phyloP scores from a whole-genome alignment of 2,113 vertebrate species.

The Gnathonemus echidnorhynchus region DNA sequence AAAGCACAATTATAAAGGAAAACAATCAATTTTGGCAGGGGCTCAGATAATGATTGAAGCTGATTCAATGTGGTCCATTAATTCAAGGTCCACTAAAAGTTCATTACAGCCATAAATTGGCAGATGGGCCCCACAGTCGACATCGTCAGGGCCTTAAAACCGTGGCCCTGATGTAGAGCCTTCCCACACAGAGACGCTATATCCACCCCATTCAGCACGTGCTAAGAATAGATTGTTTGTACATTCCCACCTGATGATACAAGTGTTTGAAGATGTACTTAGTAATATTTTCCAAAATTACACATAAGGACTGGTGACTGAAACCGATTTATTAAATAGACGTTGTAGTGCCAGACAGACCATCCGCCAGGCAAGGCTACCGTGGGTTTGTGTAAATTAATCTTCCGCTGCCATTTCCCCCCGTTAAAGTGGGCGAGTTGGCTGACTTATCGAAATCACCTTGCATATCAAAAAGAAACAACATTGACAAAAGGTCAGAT shows the following conservation, averaged over 20 bases:
- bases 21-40: not conserved
- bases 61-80: not conserved
- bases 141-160: not conserved
- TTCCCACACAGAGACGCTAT: not conserved
- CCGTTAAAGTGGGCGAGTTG: not conserved
- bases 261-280: conserved; percentile 4
- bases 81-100: not conserved
- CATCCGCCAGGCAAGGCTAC: too few species aligned
- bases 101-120: conserved; percentile 10
- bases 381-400: not conserved
- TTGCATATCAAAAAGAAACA: not conserved
- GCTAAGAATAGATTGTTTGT: conserved; percentile 14
- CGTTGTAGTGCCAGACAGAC: not conserved
- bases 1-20: not conserved
- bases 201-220: not conserved
- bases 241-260: conserved; percentile 17
- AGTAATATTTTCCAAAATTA: conserved; percentile 3
- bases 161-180: not conserved
- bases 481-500: not conserved
- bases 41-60: not conserved
- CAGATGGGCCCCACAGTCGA: not conserved
- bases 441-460: not conserved
- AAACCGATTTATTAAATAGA: not conserved
- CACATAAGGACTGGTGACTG: not conserved
- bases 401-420: not conserved